Evolutionary conservation across 2,113 vertebrate genomes (phyloP).

Genomic region (Spheniscus mendiculus): DNA sequence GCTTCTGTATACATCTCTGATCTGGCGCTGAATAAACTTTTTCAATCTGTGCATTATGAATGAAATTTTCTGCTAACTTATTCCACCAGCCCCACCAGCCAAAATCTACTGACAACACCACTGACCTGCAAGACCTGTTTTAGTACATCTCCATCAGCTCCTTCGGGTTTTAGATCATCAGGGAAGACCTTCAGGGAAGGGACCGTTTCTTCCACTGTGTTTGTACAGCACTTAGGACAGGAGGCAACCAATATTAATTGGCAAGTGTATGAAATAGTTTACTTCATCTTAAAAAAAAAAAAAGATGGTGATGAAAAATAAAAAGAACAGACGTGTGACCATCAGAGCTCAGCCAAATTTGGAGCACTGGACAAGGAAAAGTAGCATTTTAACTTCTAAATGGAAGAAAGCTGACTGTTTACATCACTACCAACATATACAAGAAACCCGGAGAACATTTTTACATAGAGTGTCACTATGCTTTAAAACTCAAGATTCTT

Average conservation of each 20-base stretch:
- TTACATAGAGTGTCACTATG: not conserved
- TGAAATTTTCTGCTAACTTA: not conserved
- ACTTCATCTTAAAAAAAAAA: not conserved
- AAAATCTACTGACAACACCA: not conserved
- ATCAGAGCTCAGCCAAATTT: not conserved
- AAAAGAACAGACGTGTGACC: not conserved
- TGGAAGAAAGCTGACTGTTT: not conserved
- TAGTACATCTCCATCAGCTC: not conserved
- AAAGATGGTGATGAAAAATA: not conserved
- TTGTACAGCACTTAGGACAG: not conserved
- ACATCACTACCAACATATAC: not conserved
- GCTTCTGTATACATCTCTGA: not conserved
- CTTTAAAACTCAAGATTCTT: conserved; percentile 17
- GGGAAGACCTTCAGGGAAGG: not conserved
- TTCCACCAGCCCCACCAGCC: not conserved
- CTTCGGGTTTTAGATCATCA: not conserved
- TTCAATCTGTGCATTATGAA: not conserved
- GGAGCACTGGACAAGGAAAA: not conserved
- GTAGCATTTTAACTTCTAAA: not conserved
- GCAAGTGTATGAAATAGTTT: not conserved
- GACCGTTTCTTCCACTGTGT: not conserved
- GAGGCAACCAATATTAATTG: not conserved
- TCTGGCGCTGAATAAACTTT: not conserved
- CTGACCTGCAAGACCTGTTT: not conserved
- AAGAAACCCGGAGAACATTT: not conserved